phyloP scores from a whole-genome alignment of 2,113 vertebrate genomes.

The Serinus canaria region DNA sequence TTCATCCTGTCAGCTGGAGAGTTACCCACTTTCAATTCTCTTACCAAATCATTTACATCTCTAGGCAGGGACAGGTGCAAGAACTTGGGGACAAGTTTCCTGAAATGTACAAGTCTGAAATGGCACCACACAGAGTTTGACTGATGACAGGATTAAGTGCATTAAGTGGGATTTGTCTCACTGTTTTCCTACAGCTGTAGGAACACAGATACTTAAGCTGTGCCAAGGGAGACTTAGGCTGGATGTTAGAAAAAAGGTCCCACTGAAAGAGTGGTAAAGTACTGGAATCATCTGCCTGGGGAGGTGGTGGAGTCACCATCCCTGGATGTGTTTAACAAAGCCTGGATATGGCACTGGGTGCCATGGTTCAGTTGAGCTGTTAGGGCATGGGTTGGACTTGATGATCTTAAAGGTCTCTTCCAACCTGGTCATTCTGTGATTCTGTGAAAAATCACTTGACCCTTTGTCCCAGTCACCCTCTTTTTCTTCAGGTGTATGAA shows the following conservation, averaged over 20 bases:
- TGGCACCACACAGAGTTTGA: not conserved
- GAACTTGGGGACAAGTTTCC: not conserved
- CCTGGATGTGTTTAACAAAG: not conserved
- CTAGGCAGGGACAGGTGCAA: not conserved
- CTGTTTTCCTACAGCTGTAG: not conserved
- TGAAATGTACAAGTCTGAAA: not conserved
- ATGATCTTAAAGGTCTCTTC: not conserved
- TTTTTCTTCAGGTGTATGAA: not conserved
- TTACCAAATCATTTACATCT: not conserved
- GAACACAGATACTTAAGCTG: not conserved
- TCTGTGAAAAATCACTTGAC: not conserved
- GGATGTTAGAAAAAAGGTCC: too few species aligned
- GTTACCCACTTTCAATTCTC: not conserved
- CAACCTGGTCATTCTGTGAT: not conserved
- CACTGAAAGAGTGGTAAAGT: not conserved
- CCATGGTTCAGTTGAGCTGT: not conserved
- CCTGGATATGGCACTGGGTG: not conserved
- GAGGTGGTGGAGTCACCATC: not conserved
- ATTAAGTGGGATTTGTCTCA: not conserved
- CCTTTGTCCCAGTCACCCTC: not conserved
- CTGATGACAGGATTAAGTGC: not conserved
- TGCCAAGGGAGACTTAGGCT: not conserved
- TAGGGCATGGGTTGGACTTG: rapidly evolving
- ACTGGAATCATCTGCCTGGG: not conserved
- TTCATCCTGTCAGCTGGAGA: not conserved